Evolutionary conservation across 1,140 invertebrate genomes (phyloP).

Genomic region (Philopotamus ludificatus): DNA sequence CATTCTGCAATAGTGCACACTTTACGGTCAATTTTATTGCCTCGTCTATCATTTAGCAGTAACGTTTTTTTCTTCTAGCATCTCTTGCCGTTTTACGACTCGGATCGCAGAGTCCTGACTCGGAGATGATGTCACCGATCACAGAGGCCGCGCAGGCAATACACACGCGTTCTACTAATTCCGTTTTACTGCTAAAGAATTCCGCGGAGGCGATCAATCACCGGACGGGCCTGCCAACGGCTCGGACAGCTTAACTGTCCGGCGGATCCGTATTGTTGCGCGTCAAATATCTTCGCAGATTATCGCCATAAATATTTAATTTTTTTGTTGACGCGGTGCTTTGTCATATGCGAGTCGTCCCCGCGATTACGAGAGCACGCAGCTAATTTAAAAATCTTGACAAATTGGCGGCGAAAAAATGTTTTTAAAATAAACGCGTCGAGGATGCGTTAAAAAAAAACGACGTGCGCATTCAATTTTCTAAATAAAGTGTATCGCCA

Average conservation of each 20-base stretch:
- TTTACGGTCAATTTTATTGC: no score
- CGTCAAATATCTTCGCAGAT: neutral
- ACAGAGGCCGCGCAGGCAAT: neutral
- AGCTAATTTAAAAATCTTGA: no score
- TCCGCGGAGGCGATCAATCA: no score
- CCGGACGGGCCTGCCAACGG: neutral
- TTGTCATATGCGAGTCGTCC: no score
- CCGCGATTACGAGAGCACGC: no score
- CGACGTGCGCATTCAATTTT: no score
- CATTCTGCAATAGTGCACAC: no score
- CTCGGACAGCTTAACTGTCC: neutral
- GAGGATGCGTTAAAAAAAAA: no score
- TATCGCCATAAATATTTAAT: neutral
- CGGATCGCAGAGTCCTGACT: neutral
- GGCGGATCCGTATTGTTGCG: neutral
- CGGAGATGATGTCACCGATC: conserved; percentile 14
- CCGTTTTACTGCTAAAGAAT: neutral
- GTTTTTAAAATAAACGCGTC: no score
- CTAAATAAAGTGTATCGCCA: no score
- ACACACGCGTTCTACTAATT: conserved; percentile 4
- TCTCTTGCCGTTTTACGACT: no score
- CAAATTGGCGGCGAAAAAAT: no score
- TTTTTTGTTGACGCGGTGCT: neutral
- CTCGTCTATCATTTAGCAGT: neutral
- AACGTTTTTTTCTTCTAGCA: neutral